A percentile compares a stretch with the other conserved stretches of the same genome.
Evolutionary conservation across 2,113 vertebrate species (phyloP).

Genomic region (Morone chrysops): DNA sequence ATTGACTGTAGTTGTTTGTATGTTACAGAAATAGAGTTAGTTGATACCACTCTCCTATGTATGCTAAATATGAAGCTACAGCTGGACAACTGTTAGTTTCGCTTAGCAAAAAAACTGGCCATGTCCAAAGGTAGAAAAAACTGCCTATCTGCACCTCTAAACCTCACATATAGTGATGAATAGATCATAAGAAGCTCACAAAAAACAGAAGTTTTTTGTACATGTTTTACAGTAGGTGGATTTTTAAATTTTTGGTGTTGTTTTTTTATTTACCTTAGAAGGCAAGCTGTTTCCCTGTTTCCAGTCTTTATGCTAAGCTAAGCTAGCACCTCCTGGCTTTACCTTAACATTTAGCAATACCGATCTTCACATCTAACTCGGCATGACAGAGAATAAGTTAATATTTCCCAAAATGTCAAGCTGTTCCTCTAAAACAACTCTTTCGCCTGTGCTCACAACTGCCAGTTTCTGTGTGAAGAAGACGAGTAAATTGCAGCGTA

Average conservation of each 20-base stretch:
- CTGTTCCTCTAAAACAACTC: neutral
- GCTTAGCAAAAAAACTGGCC: neutral
- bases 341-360: neutral
- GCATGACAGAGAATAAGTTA: neutral
- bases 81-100: neutral
- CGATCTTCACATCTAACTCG: neutral
- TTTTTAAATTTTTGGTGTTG: neutral
- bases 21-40: neutral
- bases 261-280: neutral
- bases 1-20: neutral
- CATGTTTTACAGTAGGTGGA: neutral
- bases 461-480: slow-evolving; percentile 30
- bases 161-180: neutral
- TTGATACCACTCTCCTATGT: neutral
- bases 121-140: neutral
- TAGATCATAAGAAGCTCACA: neutral
- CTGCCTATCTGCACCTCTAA: no score
- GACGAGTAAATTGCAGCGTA: slow-evolving; percentile 50
- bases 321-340: neutral
- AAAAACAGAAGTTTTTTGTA: neutral
- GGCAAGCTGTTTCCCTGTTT: neutral
- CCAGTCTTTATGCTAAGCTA: neutral
- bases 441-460: slow-evolving; percentile 20
- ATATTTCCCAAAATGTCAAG: neutral
- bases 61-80: neutral